Percentiles rank a stretch among this genome's conserved stretches.
Evolutionary conservation across 2,888 invertebrate species (phyloP).

Genomic region (Neria commutata): DNA sequence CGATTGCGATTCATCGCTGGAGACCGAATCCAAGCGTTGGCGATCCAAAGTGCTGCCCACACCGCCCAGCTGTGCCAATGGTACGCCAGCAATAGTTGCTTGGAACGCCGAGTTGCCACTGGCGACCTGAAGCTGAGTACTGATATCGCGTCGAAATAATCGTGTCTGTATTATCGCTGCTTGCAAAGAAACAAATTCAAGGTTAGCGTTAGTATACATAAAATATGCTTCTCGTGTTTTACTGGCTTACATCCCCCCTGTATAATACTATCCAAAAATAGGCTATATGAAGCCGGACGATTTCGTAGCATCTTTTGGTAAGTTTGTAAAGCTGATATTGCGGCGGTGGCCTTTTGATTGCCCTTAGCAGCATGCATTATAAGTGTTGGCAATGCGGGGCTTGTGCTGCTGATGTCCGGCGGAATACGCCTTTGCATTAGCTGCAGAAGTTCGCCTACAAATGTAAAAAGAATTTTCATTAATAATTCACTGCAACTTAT

Average conservation of each 20-base stretch:
- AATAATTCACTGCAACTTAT: no score
- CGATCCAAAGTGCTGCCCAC: constrained; percentile 47
- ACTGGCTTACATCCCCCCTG: constrained; percentile 63
- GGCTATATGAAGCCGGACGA: constrained; percentile 79
- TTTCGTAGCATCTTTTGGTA: constrained; percentile 82
- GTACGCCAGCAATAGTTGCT: constrained; percentile 4
- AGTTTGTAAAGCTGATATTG: constrained; percentile 79
- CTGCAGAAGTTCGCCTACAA: constrained; percentile 79
- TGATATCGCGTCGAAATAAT: constrained; percentile 60
- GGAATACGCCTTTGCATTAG: constrained; percentile 86
- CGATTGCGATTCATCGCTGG: constrained; percentile 59
- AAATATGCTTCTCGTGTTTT: background rate
- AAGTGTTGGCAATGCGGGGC: constrained; percentile 82
- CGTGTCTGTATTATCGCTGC: constrained; percentile 59
- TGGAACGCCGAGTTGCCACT: constrained; percentile 24
- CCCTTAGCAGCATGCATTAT: constrained; percentile 79
- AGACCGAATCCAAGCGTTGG: constrained; percentile 62
- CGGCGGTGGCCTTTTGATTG: constrained; percentile 81
- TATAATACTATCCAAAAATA: constrained; percentile 81
- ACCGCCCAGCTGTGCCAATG: constrained; percentile 10
- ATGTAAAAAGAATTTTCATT: background rate
- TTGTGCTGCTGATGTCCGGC: constrained; percentile 81
- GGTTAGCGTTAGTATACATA: no score
- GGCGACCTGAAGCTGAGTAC: constrained; percentile 46
- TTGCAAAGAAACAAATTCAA: constrained; percentile 22